These are phyloP conservation scores for Eurystomus glaucurus DNA, from an alignment of 2,797 vertebrate species.

Conservation along the genomic window DNA sequence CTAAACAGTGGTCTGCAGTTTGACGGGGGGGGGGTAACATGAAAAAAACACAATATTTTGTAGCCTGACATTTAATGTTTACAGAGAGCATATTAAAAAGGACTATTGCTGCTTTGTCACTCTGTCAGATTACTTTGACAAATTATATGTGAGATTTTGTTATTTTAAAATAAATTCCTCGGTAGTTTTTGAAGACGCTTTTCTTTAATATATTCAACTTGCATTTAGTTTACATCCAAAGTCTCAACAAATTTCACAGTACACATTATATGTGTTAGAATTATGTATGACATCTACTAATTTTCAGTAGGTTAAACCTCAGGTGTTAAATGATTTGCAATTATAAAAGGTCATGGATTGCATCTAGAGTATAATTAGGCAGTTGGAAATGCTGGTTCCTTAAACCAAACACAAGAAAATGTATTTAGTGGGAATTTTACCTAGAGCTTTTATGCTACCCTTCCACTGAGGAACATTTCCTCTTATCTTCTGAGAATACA, in stretches of 20 bases:
- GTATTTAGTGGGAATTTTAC: not conserved
- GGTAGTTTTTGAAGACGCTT: not conserved
- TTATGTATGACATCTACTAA: conserved; percentile 23
- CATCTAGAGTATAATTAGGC: conserved; percentile 28
- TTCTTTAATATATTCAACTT: not conserved
- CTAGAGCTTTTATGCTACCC: not conserved
- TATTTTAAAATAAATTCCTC: not conserved
- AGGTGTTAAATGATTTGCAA: conserved; percentile 32
- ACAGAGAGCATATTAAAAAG: not conserved
- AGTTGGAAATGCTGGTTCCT: not conserved
- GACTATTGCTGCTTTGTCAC: not conserved
- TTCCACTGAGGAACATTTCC: not conserved
- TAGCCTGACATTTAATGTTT: not conserved
- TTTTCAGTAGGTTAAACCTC: not conserved
- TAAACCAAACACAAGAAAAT: not conserved
- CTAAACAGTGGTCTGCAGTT: conserved; percentile 11
- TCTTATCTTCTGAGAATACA: not conserved
- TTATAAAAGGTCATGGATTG: conserved; percentile 41
- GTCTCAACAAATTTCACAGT: not conserved
- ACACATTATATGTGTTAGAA: not conserved
- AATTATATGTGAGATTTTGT: not conserved
- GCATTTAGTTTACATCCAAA: not conserved
- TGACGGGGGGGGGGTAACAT: not conserved
- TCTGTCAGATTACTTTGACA: not conserved
- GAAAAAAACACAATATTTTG: not conserved